phyloP scores from a whole-genome alignment of 2,888 invertebrate species.

The Stenolophus ochropezus region DNA sequence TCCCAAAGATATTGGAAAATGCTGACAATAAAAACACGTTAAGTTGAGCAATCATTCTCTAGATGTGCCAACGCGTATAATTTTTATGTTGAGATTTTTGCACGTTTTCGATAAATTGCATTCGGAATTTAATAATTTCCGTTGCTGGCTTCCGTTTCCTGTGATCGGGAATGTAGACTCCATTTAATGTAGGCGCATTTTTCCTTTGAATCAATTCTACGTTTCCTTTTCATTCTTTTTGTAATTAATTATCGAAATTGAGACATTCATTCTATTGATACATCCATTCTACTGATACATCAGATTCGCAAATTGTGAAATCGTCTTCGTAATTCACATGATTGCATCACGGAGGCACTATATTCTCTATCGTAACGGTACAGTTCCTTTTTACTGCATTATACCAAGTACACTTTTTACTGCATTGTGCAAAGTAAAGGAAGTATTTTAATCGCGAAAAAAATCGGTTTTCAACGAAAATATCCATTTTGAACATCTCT shows the following conservation, averaged over 20 bases:
- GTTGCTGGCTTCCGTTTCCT: constrained; percentile 1
- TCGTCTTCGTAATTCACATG: no score
- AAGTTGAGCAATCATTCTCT: not conserved
- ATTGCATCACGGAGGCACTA: no score
- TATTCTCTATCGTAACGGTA: no score
- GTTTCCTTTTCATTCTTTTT: not conserved
- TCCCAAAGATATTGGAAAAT: not conserved
- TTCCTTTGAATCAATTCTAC: constrained; percentile 11
- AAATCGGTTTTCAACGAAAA: no score
- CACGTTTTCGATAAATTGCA: constrained; percentile 42
- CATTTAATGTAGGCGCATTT: constrained; percentile 18
- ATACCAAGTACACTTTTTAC: no score
- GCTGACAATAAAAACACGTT: not conserved
- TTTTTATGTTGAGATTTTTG: constrained; percentile 32
- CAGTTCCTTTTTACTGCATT: no score
- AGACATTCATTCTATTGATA: not conserved
- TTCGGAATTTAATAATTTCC: constrained; percentile 41
- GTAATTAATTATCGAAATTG: constrained; percentile 31
- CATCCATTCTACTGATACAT: no score
- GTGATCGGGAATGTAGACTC: constrained; percentile 33
- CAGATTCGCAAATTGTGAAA: not conserved
- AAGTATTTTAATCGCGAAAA: no score
- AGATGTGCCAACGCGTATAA: constrained; percentile 6
- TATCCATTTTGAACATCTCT: no score
- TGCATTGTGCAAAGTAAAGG: no score